These are phyloP conservation scores for Sakesphorus luctuosus DNA, from an alignment of 2,113 vertebrate species.

Conservation along the genomic window DNA sequence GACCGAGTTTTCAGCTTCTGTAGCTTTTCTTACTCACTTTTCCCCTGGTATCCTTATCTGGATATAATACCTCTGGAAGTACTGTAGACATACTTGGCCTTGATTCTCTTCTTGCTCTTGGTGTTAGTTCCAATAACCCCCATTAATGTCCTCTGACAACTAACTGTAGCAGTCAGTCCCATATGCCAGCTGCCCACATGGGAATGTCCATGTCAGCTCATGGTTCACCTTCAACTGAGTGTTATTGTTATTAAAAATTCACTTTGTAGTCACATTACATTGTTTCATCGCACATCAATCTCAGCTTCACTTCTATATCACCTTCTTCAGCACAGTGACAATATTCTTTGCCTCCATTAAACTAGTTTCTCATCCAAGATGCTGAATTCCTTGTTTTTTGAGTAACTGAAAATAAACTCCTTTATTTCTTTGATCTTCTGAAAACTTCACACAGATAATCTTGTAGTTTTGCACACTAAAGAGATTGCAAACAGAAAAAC, in stretches of 20 bases:
- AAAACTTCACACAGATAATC: neutral
- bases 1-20: neutral
- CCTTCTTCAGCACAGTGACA: neutral
- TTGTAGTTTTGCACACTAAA: neutral
- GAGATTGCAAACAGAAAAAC: neutral
- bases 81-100: neutral
- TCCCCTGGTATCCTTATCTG: neutral
- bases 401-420: neutral
- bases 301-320: neutral
- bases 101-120: neutral
- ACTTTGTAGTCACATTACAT: neutral
- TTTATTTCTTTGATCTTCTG: neutral
- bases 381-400: neutral
- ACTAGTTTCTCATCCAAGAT: neutral
- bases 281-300: neutral
- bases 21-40: neutral
- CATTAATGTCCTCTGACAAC: neutral
- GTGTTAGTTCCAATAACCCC: neutral
- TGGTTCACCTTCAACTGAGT: constrained; percentile 8
- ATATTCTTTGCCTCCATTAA: neutral
- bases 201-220: neutral
- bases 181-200: neutral
- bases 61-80: neutral
- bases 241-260: constrained; percentile 5
- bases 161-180: constrained; percentile 13